phyloP scores from a whole-genome alignment of 2,797 vertebrate species.

The Chromobotia macracanthus region DNA sequence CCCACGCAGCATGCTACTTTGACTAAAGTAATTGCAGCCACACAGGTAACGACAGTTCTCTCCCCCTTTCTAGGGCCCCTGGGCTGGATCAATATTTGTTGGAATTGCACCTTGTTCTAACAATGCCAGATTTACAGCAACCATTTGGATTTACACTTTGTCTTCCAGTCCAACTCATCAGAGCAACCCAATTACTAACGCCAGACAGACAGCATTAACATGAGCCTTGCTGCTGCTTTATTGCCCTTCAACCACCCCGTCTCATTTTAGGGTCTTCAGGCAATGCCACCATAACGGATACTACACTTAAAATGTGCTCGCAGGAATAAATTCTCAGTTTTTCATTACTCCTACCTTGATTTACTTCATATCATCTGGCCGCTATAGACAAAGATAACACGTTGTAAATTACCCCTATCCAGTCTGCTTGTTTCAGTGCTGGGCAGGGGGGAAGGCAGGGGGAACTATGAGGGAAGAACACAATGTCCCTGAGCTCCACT shows the following conservation, averaged over 20 bases:
- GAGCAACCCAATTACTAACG: conserved; percentile 99
- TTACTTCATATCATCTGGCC: conserved; percentile 99
- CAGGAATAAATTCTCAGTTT: conserved; percentile 78
- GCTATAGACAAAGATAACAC: conserved; percentile 99
- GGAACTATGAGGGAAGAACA: conserved; percentile 65
- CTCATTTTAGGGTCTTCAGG: conserved; percentile 95
- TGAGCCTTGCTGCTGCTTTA: conserved; percentile 93
- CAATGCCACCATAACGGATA: conserved; percentile 95
- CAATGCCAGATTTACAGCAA: conserved; percentile 99
- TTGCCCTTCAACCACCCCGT: conserved; percentile 86
- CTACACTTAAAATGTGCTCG: conserved; percentile 94
- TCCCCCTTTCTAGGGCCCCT: conserved; percentile 57
- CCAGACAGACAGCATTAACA: conserved; percentile 99
- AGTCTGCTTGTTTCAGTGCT: conserved; percentile 87
- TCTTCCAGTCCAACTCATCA: conserved; percentile 99
- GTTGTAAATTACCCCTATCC: conserved; percentile 98
- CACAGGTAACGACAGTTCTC: conserved; percentile 58
- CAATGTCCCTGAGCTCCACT: conserved; percentile 30
- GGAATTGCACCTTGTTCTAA: conserved; percentile 99
- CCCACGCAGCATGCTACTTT: conserved; percentile 70
- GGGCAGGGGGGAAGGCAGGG: conserved; percentile 75
- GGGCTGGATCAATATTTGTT: conserved; percentile 99
- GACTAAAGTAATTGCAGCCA: conserved; percentile 76
- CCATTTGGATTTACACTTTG: conserved; percentile 97
- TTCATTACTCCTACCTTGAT: conserved; percentile 92